phyloP scores from a whole-genome alignment of 2,113 vertebrate species.

The Pitta sordida region DNA sequence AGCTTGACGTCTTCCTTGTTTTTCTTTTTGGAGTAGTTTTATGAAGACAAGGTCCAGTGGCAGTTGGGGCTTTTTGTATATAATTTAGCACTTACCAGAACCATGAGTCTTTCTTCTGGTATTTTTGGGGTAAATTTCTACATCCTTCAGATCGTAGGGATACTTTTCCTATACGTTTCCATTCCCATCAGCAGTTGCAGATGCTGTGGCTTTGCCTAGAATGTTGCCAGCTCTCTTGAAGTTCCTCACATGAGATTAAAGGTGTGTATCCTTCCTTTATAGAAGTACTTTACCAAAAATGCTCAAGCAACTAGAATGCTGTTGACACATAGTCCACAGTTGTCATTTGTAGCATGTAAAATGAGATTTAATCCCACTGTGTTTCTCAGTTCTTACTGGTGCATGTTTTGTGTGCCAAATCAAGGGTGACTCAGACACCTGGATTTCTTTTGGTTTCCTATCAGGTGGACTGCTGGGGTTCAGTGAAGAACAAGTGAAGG shows the following conservation, averaged over 20 bases:
- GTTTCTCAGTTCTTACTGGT: background rate
- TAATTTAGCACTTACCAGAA: slow-evolving; percentile 43
- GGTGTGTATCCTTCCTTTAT: background rate
- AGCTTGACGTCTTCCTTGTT: background rate
- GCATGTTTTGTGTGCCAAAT: background rate
- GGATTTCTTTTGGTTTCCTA: background rate
- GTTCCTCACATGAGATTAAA: background rate
- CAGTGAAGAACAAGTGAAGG: background rate
- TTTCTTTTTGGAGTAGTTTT: background rate
- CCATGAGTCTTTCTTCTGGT: background rate
- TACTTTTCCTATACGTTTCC: background rate
- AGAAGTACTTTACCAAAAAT: background rate
- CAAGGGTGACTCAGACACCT: background rate
- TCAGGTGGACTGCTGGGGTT: background rate
- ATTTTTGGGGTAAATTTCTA: background rate
- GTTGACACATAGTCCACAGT: background rate
- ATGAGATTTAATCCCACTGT: background rate
- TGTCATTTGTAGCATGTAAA: background rate
- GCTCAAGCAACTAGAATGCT: background rate
- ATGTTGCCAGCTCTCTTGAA: background rate
- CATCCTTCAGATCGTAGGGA: background rate
- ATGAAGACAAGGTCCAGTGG: background rate
- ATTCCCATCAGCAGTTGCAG: background rate
- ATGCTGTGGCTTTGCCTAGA: background rate
- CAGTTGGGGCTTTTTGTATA: background rate